phyloP scores from a whole-genome alignment of 2,797 vertebrate genomes.

The Cuculus canorus region DNA sequence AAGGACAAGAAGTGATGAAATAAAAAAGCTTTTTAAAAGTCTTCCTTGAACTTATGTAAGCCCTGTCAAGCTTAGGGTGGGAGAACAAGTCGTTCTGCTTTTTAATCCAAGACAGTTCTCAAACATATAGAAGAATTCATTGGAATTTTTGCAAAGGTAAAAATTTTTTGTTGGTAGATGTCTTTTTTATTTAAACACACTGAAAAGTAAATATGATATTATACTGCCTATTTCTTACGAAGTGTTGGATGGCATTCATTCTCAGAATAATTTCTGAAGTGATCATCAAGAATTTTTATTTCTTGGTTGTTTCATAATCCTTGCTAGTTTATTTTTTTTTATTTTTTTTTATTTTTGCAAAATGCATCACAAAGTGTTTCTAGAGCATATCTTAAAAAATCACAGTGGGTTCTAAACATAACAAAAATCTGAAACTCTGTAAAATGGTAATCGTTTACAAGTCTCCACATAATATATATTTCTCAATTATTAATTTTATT shows the following conservation, averaged over 20 bases:
- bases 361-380: background rate
- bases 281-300: background rate
- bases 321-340: background rate
- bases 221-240: background rate
- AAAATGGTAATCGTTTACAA: background rate
- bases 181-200: background rate
- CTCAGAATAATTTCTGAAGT: background rate
- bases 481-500: background rate
- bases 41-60: background rate
- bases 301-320: background rate
- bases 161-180: background rate
- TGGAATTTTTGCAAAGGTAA: background rate
- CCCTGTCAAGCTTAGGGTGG: background rate
- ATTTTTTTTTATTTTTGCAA: background rate
- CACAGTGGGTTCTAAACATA: background rate
- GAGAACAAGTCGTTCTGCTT: background rate
- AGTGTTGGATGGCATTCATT: background rate
- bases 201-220: background rate
- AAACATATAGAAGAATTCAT: background rate
- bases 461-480: background rate
- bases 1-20: background rate
- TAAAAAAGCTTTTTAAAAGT: background rate
- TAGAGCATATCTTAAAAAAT: background rate
- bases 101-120: background rate
- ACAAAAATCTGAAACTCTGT: background rate